A percentile compares a stretch with the other conserved stretches of the same genome.
Evolutionary conservation across 2,113 vertebrate species (phyloP).

Genomic region (Dipodomys merriami): DNA sequence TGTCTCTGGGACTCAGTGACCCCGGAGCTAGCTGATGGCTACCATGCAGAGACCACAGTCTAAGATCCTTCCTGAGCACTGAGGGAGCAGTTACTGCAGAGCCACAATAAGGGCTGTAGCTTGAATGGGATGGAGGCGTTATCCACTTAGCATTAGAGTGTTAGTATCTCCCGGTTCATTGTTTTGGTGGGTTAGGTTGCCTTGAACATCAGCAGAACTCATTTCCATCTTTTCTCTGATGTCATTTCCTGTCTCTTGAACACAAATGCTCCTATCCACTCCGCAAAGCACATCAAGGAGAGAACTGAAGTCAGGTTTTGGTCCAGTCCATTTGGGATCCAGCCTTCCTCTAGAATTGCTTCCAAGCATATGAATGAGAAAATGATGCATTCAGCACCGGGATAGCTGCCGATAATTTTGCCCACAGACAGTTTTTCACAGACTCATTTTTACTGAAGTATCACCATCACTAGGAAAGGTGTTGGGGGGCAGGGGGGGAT

Average conservation of each 20-base stretch:
- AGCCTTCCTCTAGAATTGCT: neutral
- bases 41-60: no score
- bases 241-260: neutral
- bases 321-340: neutral
- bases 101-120: neutral
- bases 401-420: conserved; percentile 24
- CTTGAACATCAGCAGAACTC: neutral
- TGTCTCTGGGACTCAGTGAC: neutral
- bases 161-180: neutral
- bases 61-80: neutral
- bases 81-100: neutral
- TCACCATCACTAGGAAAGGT: neutral
- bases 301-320: neutral
- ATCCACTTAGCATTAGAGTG: neutral
- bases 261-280: neutral
- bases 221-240: neutral
- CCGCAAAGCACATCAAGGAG: neutral
- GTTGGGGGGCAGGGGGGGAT: neutral
- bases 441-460: conserved; percentile 38
- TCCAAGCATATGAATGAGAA: neutral
- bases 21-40: neutral
- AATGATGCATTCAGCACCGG: neutral
- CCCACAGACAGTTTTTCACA: neutral
- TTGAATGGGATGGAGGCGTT: neutral
- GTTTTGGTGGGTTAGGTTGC: no score